Percentiles rank a stretch among this genome's conserved stretches.
These are phyloP conservation scores for Dolichallabes microphthalmus DNA, from an alignment of 2,113 vertebrate species.

Conservation along the genomic window DNA sequence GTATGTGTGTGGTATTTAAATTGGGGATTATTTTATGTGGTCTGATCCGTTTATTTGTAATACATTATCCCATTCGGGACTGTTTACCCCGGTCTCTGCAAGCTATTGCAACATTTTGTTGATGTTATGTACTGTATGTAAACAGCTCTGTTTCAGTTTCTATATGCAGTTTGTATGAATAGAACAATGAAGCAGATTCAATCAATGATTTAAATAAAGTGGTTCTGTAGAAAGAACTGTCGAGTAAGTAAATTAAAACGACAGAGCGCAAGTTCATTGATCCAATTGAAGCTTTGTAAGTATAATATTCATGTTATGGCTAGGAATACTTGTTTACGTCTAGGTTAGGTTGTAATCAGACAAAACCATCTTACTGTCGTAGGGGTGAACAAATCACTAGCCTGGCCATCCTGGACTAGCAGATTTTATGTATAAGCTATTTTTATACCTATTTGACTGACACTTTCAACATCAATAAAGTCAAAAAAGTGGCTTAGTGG, in stretches of 20 bases:
- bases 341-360: not conserved
- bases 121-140: not conserved
- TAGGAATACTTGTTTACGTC: not conserved
- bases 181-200: not conserved
- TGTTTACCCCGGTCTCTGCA: not conserved
- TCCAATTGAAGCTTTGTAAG: not conserved
- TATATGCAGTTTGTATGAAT: not conserved
- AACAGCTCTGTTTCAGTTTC: not conserved
- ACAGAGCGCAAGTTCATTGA: not conserved
- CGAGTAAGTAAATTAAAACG: not conserved
- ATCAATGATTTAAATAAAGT: not conserved
- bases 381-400: not conserved
- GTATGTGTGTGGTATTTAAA: not conserved
- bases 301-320: not conserved
- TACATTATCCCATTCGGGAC: not conserved
- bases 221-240: not conserved
- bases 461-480: not conserved
- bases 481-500: not conserved
- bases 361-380: not conserved
- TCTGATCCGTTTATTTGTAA: not conserved
- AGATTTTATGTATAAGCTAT: not conserved
- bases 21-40: not conserved
- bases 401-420: not conserved
- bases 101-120: not conserved
- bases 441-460: not conserved